These are phyloP conservation scores for Cheilosia variabilis DNA, from an alignment of 2,888 invertebrate genomes.

Conservation along the genomic window DNA sequence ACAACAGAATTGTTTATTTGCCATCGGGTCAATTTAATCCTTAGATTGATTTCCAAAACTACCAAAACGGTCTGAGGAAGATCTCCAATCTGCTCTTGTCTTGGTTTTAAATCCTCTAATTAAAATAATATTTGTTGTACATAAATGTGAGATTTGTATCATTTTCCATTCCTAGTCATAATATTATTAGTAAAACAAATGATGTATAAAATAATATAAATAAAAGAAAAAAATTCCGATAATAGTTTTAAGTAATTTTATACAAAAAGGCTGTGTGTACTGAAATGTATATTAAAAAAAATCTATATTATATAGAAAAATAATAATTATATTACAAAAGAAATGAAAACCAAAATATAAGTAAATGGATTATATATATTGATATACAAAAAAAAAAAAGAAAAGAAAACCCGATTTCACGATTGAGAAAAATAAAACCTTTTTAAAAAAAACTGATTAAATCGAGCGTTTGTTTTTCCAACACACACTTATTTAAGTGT, in stretches of 20 bases:
- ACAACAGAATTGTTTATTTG: too few species aligned
- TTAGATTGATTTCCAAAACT: too few species aligned
- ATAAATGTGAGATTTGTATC: slow-evolving; percentile 44
- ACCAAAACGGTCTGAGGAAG: too few species aligned
- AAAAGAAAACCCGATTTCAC: slow-evolving; percentile 30
- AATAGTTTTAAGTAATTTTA: slow-evolving; percentile 68
- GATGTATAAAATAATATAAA: slow-evolving; percentile 13
- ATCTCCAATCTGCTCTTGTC: too few species aligned
- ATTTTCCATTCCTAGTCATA: slow-evolving; percentile 53
- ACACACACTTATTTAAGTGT: too few species aligned
- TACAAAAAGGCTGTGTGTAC: slow-evolving; percentile 75
- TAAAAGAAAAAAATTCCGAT: slow-evolving; percentile 38
- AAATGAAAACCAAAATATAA: slow-evolving; percentile 46
- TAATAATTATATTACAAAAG: slow-evolving; percentile 63
- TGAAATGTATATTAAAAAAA: slow-evolving; percentile 69
- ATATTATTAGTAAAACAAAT: slow-evolving; percentile 31
- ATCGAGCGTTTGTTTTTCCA: slow-evolving; percentile 3
- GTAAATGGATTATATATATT: slow-evolving; percentile 75
- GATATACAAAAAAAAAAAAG: slow-evolving; percentile 57
- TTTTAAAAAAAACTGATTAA: slow-evolving; percentile 63
- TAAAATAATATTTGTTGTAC: slow-evolving; percentile 20
- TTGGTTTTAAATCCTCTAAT: neutral
- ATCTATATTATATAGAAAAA: slow-evolving; percentile 70
- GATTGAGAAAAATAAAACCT: slow-evolving; percentile 62
- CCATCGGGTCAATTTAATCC: too few species aligned